A percentile compares a stretch with the other conserved stretches of the same genome.
Evolutionary conservation across 2,888 invertebrate species (phyloP).

Genomic region (Oxystoma pomonae): DNA sequence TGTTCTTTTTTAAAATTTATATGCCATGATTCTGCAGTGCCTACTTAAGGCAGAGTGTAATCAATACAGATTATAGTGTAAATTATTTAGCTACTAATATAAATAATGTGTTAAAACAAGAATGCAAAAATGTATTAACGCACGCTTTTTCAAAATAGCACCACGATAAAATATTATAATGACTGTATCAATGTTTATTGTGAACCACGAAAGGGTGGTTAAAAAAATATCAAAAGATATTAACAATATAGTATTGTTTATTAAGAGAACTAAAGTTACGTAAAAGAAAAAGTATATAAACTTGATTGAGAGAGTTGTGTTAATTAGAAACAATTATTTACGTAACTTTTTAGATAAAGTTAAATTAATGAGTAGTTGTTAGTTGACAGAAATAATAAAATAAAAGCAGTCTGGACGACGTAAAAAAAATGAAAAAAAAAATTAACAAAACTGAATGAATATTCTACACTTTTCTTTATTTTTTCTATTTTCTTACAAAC

Average conservation of each 20-base stretch:
- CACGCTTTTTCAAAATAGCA: slow-evolving; percentile 25
- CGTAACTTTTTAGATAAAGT: background rate
- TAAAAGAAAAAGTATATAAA: background rate
- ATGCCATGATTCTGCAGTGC: too few relatives aligned
- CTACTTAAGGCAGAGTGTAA: too few relatives aligned
- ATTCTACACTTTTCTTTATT: too few relatives aligned
- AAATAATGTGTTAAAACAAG: slow-evolving; percentile 18
- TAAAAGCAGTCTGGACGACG: background rate
- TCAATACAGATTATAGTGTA: too few relatives aligned
- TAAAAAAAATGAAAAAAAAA: background rate
- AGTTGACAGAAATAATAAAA: background rate
- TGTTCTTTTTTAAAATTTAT: too few relatives aligned
- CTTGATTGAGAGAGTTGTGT: background rate
- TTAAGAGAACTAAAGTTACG: background rate
- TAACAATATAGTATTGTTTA: background rate
- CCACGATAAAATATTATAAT: slow-evolving; percentile 22
- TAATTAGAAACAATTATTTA: background rate
- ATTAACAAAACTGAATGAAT: too few relatives aligned
- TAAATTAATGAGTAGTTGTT: background rate
- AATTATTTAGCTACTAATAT: slow-evolving; percentile 14
- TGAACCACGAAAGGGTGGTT: slow-evolving; percentile 19
- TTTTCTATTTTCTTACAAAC: too few relatives aligned
- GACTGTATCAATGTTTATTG: slow-evolving; percentile 25
- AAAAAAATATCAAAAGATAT: slow-evolving; percentile 14
- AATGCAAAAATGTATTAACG: slow-evolving; percentile 20